A percentile compares a stretch with the other conserved stretches of the same genome.
Evolutionary conservation across 2,888 invertebrate species (phyloP).

Genomic region (Branchipolynoe longqiensis): DNA sequence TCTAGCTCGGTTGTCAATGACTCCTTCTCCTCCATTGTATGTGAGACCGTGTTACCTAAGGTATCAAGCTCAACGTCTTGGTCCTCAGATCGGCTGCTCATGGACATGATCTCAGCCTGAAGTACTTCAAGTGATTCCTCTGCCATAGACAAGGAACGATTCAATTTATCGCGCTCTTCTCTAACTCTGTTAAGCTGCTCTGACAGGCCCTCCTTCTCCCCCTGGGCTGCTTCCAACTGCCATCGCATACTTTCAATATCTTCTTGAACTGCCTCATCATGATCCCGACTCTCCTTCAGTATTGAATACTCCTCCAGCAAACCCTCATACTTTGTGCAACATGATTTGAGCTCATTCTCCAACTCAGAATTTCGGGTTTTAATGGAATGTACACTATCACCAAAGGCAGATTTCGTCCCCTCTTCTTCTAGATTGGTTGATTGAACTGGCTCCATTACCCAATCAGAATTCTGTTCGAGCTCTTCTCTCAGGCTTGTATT

Average conservation of each 20-base stretch:
- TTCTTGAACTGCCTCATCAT: conserved; percentile 54
- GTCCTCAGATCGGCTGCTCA: conserved; percentile 50
- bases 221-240: conserved; percentile 68
- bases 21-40: conserved; percentile 43
- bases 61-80: conserved; percentile 57
- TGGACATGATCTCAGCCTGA: conserved; percentile 42
- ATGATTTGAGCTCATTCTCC: conserved; percentile 63
- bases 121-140: conserved; percentile 28
- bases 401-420: conserved; percentile 52
- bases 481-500: conserved; percentile 15
- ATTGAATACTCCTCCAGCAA: conserved; percentile 41
- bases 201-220: conserved; percentile 65
- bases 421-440: conserved; percentile 35
- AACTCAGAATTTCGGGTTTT: conserved; percentile 64
- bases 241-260: conserved; percentile 69
- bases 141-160: not conserved
- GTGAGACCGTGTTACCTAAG: conserved; percentile 35
- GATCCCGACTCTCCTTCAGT: conserved; percentile 55
- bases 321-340: conserved; percentile 36
- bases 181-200: conserved; percentile 4
- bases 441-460: conserved; percentile 18
- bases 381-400: conserved; percentile 20
- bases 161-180: conserved; percentile 38
- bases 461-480: conserved; percentile 41
- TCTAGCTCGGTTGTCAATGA: conserved; percentile 12